Evolutionary conservation across 2,888 invertebrate species (phyloP).

Genomic region (Cerastis rubricosa): DNA sequence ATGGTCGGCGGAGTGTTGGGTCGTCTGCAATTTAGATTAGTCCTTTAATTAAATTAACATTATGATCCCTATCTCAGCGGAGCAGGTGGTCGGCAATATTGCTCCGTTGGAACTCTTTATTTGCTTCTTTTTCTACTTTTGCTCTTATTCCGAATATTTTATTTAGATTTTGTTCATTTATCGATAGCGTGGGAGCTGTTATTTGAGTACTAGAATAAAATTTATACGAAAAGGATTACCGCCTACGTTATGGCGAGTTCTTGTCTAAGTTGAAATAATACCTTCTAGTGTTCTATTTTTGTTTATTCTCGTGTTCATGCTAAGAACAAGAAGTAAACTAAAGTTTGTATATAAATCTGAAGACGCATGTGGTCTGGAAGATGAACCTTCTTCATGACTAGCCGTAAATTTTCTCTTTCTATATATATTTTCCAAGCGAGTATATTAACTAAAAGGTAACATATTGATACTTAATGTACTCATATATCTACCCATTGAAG

Average conservation of each 20-base stretch:
- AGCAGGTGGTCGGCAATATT: conserved; percentile 89
- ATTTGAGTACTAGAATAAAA: conserved; percentile 5
- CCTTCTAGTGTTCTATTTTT: background rate
- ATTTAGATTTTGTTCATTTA: conserved; percentile 50
- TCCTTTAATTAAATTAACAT: conserved; percentile 91
- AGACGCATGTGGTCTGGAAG: conserved; percentile 26
- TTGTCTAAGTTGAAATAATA: background rate
- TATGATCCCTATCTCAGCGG: conserved; percentile 89
- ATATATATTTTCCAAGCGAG: conserved; percentile 15
- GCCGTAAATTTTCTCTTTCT: conserved; percentile 26
- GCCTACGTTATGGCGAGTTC: background rate
- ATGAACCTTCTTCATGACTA: conserved; percentile 35
- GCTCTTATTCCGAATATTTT: conserved; percentile 70
- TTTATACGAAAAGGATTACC: conserved; percentile 1
- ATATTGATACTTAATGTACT: conserved; percentile 48
- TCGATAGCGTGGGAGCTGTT: conserved; percentile 18
- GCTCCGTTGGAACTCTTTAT: conserved; percentile 84
- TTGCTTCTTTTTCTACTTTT: conserved; percentile 76
- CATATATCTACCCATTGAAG: conserved; percentile 44
- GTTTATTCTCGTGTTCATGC: conserved; percentile 16
- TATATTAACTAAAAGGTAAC: conserved; percentile 47
- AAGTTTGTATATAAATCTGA: conserved; percentile 51
- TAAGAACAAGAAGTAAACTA: conserved; percentile 28
- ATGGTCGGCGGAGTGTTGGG: conserved; percentile 89
- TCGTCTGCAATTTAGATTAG: conserved; percentile 91